phyloP scores from a whole-genome alignment of 2,888 invertebrate genomes.

The Holacanthella duospinosa region DNA sequence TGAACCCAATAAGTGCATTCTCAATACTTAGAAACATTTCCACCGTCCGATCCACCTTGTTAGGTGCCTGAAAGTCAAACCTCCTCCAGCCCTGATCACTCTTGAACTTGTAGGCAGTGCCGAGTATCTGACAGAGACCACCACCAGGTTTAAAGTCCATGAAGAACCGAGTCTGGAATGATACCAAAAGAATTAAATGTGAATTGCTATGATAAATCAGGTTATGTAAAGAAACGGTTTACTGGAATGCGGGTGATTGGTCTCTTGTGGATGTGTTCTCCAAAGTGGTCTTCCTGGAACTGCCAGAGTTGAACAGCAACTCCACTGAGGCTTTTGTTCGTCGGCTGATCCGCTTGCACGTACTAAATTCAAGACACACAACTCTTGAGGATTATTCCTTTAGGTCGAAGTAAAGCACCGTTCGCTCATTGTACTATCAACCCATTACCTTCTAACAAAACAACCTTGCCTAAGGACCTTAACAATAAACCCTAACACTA shows the following conservation, averaged over 20 bases:
- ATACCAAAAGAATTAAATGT: no score
- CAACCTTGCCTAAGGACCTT: no score
- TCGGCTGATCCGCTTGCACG: conserved; percentile 85
- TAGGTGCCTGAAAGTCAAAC: conserved; percentile 85
- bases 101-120: conserved; percentile 89
- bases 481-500: no score
- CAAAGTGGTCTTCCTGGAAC: conserved; percentile 92
- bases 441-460: no score
- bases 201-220: not conserved
- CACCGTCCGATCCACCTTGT: conserved; percentile 78
- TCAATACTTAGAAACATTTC: conserved; percentile 89
- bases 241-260: conserved; percentile 75
- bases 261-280: conserved; percentile 74
- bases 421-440: no score
- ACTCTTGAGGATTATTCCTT: no score
- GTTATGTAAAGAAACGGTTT: conserved; percentile 39
- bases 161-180: conserved; percentile 77
- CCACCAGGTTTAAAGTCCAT: conserved; percentile 92
- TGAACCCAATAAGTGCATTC: conserved; percentile 68
- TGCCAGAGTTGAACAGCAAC: conserved; percentile 80
- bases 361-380: conserved; percentile 53
- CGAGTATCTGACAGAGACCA: conserved; percentile 81
- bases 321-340: conserved; percentile 77
- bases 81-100: conserved; percentile 91
- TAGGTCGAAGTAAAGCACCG: no score